Conservation (phyloP, 2,113 vertebrate genomes). For the Raja brachyura region DNA sequence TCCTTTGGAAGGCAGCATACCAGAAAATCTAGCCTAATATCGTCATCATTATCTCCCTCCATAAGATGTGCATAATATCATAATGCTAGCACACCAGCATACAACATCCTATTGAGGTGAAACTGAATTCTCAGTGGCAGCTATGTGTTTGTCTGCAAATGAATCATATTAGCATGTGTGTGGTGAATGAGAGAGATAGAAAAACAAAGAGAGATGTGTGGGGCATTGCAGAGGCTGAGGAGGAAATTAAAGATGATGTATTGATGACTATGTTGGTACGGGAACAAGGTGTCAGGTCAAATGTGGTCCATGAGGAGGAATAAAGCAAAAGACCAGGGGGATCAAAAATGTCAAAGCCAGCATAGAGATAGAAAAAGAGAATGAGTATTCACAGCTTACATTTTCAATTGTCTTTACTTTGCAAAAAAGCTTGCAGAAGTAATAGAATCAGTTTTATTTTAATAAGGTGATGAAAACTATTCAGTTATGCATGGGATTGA, state of each 20-base stretch:
- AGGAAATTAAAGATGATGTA: not conserved
- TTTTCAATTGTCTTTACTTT: not conserved
- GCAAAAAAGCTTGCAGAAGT: not conserved
- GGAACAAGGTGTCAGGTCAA: not conserved
- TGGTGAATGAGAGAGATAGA: not conserved
- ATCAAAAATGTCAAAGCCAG: not conserved
- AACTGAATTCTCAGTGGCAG: not conserved
- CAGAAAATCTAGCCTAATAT: not conserved
- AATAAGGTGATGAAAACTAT: not conserved
- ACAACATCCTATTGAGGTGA: not conserved
- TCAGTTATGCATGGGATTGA: not conserved
- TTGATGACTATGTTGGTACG: not conserved
- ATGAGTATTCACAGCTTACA: not conserved
- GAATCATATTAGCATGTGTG: not conserved
- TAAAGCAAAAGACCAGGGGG: not conserved
- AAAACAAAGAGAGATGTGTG: not conserved
- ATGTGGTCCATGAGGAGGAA: not conserved
- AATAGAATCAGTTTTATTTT: not conserved
- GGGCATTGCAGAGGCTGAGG: not conserved
- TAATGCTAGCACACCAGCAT: not conserved
- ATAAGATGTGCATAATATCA: not conserved
- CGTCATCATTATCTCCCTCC: not conserved
- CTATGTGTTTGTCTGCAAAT: not conserved
- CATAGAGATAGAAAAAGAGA: not conserved
- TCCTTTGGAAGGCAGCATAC: not conserved